These are phyloP conservation scores for Cyprinus carpio DNA, from an alignment of 2,113 vertebrate species.

Conservation along the genomic window DNA sequence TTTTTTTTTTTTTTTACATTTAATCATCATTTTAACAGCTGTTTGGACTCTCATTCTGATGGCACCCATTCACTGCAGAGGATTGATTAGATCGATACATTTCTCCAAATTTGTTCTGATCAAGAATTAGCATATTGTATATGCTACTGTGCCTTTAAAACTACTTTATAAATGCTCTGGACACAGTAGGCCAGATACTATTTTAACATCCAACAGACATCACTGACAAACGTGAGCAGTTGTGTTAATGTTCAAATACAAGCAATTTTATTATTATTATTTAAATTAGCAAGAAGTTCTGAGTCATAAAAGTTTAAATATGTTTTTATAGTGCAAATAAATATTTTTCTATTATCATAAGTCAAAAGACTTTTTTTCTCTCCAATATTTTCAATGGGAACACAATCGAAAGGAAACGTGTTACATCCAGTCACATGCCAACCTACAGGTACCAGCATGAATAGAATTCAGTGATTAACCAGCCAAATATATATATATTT, in stretches of 20 bases:
- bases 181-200: background rate
- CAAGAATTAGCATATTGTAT: background rate
- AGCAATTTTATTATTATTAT: no score
- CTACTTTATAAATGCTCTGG: background rate
- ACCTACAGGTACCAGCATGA: background rate
- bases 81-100: no score
- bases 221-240: background rate
- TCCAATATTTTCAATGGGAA: background rate
- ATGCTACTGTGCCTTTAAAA: background rate
- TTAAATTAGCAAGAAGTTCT: background rate
- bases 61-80: no score
- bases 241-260: background rate
- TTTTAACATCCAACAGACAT: background rate
- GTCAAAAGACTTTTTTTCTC: background rate
- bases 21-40: no score
- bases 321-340: background rate
- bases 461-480: conserved; percentile 7
- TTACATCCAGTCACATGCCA: background rate
- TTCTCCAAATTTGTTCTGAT: no score
- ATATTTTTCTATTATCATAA: background rate
- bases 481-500: background rate
- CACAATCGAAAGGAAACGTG: background rate
- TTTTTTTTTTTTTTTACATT: no score
- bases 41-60: no score
- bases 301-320: no score